Percentiles rank a stretch among this genome's conserved stretches.
Conservation (phyloP, 1,140 invertebrate genomes). For the Globodera ellingtonae region DNA sequence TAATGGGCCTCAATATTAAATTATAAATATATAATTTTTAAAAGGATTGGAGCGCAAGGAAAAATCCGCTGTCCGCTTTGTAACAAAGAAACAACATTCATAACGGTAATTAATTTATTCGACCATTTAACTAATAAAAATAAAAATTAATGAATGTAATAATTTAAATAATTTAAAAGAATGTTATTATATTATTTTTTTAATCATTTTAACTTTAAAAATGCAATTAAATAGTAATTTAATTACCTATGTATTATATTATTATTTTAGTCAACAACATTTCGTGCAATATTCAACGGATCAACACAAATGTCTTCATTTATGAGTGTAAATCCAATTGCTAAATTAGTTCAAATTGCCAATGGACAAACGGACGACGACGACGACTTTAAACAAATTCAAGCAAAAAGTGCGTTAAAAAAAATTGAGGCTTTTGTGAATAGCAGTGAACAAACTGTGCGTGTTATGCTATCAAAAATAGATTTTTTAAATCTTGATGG, state of each 20-base stretch:
- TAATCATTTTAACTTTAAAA: too few species aligned
- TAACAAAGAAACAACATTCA: not conserved
- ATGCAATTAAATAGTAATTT: too few species aligned
- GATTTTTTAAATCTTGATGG: not conserved
- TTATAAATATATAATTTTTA: not conserved
- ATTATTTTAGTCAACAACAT: not conserved
- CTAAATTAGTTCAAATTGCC: not conserved
- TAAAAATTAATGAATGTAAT: not conserved
- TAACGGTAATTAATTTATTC: too few species aligned
- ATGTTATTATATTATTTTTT: too few species aligned
- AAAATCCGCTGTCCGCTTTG: not conserved
- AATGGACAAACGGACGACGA: not conserved
- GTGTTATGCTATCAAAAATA: not conserved
- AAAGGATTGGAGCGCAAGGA: not conserved
- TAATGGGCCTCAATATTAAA: not conserved
- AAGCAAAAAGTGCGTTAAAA: not conserved
- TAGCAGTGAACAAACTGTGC: not conserved
- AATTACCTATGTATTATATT: too few species aligned
- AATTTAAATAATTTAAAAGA: not conserved
- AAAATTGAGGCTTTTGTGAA: not conserved
- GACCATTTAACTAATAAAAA: not conserved
- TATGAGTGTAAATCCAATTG: not conserved
- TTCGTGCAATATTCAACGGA: not conserved
- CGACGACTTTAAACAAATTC: not conserved
- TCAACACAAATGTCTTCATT: not conserved